Percentiles rank a stretch among this genome's conserved stretches.
Conservation (phyloP, 2,113 vertebrate species). For the Noturus placidus region DNA sequence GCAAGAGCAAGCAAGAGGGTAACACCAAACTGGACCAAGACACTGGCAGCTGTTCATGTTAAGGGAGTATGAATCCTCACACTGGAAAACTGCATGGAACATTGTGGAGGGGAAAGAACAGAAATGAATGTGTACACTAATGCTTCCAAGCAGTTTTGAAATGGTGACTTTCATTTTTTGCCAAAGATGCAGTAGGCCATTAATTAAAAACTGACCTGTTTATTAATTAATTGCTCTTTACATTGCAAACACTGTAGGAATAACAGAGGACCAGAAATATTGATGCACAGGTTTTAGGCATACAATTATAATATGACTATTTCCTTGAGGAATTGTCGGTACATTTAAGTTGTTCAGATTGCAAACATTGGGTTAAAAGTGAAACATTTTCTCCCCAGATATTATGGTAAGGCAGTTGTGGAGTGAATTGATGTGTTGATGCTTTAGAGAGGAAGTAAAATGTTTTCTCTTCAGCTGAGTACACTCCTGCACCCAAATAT, state of each 20-base stretch:
- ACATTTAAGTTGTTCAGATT: neutral
- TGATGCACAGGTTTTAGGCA: conserved; percentile 54
- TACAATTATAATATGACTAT: neutral
- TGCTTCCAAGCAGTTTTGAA: neutral
- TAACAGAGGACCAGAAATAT: conserved; percentile 76
- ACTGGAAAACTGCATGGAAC: too few relatives aligned
- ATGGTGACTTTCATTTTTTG: neutral
- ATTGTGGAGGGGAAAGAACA: neutral
- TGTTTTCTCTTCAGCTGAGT: conserved; percentile 69
- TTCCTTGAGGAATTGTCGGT: conserved; percentile 2
- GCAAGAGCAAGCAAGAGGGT: neutral
- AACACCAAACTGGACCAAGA: neutral
- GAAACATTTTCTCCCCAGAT: conserved; percentile 9
- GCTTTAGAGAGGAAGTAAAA: conserved; percentile 68
- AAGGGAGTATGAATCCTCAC: neutral
- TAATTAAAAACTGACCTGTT: conserved; percentile 75
- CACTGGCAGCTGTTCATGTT: neutral
- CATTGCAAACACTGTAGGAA: conserved; percentile 77
- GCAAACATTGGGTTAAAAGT: neutral
- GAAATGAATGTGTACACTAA: neutral
- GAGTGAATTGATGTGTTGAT: conserved; percentile 21
- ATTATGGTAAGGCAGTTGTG: neutral
- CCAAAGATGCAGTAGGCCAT: neutral
- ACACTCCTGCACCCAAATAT: conserved; percentile 64
- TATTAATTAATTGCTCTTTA: conserved; percentile 78